Percentiles rank a stretch among this genome's conserved stretches.
phyloP scores from a whole-genome alignment of 2,888 invertebrate species.

The Chymomyza amoena region DNA sequence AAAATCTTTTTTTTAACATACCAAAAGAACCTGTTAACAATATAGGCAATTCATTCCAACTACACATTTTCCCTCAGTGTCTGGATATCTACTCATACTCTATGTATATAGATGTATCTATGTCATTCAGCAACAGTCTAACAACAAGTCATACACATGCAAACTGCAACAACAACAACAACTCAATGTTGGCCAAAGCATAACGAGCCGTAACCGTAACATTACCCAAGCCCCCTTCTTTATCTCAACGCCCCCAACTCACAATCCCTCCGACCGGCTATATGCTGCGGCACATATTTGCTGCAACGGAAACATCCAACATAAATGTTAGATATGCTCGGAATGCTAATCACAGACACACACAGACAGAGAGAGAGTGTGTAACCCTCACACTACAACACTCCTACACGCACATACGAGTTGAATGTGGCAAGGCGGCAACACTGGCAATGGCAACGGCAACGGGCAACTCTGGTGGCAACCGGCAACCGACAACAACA shows the following conservation, averaged over 20 bases:
- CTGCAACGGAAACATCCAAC: constrained; percentile 71
- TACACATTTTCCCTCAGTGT: neutral
- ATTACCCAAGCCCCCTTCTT: constrained; percentile 48
- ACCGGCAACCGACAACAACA: constrained; percentile 19
- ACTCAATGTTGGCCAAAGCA: constrained; percentile 54
- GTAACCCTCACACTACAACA: neutral
- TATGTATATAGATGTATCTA: constrained; percentile 13
- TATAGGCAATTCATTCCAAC: no score
- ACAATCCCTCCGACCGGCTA: neutral
- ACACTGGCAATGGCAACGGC: neutral
- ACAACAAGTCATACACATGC: constrained; percentile 2
- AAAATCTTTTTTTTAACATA: no score
- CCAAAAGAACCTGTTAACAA: no score
- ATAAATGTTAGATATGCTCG: constrained; percentile 73
- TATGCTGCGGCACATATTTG: constrained; percentile 41
- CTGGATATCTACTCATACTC: neutral
- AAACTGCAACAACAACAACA: constrained; percentile 30
- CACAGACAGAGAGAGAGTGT: neutral
- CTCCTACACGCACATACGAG: no score
- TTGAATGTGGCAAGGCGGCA: constrained; percentile 17
- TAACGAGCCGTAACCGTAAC: constrained; percentile 75
- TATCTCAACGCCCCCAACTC: neutral
- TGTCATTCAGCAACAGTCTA: neutral
- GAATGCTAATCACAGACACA: constrained; percentile 72
- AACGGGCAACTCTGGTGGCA: constrained; percentile 6